Evolutionary conservation across 2,797 vertebrate genomes (phyloP), one percentile per base, ranked within the genome.

Genomic region (Tangara arthus): DNA sequence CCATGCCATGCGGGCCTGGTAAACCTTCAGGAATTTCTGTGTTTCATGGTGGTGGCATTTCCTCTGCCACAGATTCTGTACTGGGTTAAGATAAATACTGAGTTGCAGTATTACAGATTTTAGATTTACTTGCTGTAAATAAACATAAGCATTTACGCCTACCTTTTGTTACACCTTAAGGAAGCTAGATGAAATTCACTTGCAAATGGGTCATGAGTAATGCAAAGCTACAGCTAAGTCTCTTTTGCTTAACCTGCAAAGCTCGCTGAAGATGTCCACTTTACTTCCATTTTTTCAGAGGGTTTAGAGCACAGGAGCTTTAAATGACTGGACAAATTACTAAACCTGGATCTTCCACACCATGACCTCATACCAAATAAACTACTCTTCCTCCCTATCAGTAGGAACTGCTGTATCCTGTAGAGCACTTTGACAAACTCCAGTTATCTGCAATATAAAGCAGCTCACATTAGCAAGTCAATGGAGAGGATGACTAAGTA

Each of bases 1-100:
- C 28, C 32, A 75, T 0, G 1, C 42, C 46, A 37, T 14, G 8
- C 4, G 0, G 0, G 11, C n/a, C 22, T 53, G 6, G 39, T 24
- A 89, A 82, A 60, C 32, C 12, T 78, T 85, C 47, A 64, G 19
- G 22, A 87, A 78, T n/a, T 34, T 32, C 24, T 4, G 2, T 11
- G 10, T 64, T 85, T 53, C 71, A 56, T 4, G 21, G 28, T 16
- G 35, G 42, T 11, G 15, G 27, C 49, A 77, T 37, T 82, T 88
- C 37, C 4, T 73, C 42, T 37, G 39, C 20, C 28, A 63, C 9
- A 78, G 44, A 63, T 63, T 70, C 41, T 5, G 1, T 63, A 46
- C 12, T 68, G 42, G 0, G 0, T 73, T 82, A 65, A 59, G 23
- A 75, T 3, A 79, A 42, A 52, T n/a, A 52, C 30, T 78, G 34